Percentiles rank a stretch among this genome's conserved stretches.
Evolutionary conservation across 2,797 vertebrate genomes (phyloP).

Genomic region (Mallotus villosus): DNA sequence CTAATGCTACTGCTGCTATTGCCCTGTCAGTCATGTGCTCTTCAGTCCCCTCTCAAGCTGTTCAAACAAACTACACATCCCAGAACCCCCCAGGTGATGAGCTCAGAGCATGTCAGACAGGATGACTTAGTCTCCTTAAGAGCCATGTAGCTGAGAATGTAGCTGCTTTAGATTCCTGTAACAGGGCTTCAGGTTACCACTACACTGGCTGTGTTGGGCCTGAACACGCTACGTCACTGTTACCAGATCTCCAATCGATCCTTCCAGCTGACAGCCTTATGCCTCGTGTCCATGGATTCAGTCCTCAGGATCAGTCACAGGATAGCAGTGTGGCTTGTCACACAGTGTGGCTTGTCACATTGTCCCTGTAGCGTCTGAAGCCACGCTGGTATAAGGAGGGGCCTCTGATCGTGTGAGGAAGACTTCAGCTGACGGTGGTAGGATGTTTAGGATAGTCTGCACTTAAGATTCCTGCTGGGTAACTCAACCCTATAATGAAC

Average conservation of each 20-base stretch:
- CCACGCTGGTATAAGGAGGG: background rate
- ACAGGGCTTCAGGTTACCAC: slow-evolving; percentile 21
- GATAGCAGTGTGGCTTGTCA: too few species aligned
- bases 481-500: slow-evolving; percentile 68
- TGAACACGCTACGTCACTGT: background rate
- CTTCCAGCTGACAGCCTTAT: too few species aligned
- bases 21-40: slow-evolving; percentile 8
- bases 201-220: slow-evolving; percentile 1
- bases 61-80: slow-evolving; percentile 16
- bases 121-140: background rate
- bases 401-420: background rate
- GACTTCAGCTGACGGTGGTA: slow-evolving; percentile 40
- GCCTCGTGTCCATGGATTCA: too few species aligned
- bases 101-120: background rate
- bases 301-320: too few species aligned
- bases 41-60: slow-evolving; percentile 16
- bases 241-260: too few species aligned
- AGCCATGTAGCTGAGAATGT: background rate
- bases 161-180: background rate
- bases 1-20: background rate
- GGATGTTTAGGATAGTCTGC: slow-evolving; percentile 58
- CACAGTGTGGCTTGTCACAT: too few species aligned
- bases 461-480: slow-evolving; percentile 56
- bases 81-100: background rate
- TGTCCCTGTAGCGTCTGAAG: background rate